Evolutionary conservation across 2,113 vertebrate genomes (phyloP), one percentile per base, ranked within the genome.

Genomic region (Lasiurus cinereus): DNA sequence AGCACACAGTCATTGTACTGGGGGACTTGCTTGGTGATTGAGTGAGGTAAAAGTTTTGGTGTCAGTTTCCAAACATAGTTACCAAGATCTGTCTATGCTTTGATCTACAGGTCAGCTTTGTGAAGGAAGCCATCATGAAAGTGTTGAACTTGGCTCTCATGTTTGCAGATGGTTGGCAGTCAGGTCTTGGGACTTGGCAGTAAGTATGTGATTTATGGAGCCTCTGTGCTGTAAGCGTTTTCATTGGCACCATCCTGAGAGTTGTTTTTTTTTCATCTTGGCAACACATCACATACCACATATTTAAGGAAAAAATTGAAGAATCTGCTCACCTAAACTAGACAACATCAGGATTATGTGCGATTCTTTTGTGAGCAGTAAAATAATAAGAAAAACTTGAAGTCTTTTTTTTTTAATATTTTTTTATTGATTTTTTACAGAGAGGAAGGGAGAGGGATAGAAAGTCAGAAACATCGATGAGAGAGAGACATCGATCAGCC

Each of bases 91-190:
- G 94, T 90, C 94, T 31, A 16, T 29, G 85, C 94, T 98, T 93
- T 97, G n/a, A 31, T 92, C 86, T 91, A 21, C 83, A 99, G 99
- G 99, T 99, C 96, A 99, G 99, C 98, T 99, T 99, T 97, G 99
- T 99, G 95, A 99, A 99, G 83, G 99, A 99, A 97, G 99, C 99
- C 50, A 99, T 99, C 97, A 99, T 99, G 99, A 99, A 99, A 97
- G 99, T 99, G 66, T 98, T 99, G 70, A 99, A 99, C 97, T 97
- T 99, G 62, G 99, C 99, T 13, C 98, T 99, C 93, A 99, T 99
- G 98, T 99, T 99, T 98, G 99, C 99, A 19, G 99, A 99, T n/a
- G 99, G 99, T 86, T 99, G 99, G 99, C 99, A 99, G 88, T 99
- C 99, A 4, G 99, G 99, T 64, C 98, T 99, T 88, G 99, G 99